Evolutionary conservation across 92 coral and sea anemone species (phyloP).

Genomic region (Pocillopora meandrina): DNA sequence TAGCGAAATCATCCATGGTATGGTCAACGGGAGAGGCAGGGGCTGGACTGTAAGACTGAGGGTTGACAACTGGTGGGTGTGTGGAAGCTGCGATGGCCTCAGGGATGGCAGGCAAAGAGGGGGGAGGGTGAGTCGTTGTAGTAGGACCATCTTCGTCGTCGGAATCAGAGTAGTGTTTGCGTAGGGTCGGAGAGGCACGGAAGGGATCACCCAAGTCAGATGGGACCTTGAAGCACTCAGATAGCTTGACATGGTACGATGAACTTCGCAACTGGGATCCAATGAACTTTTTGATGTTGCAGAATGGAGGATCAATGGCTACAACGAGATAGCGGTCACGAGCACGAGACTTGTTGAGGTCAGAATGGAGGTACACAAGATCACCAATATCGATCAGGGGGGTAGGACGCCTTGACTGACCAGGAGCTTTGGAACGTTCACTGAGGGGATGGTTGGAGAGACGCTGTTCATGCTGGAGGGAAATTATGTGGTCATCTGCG

Average conservation of each 20-base stretch:
- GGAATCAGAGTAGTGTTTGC: too few relatives aligned
- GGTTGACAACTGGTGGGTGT: too few relatives aligned
- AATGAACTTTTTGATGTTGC: slow-evolving; percentile 44
- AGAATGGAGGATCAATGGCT: slow-evolving; percentile 40
- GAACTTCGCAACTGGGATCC: slow-evolving; percentile 45
- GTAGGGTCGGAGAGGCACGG: neutral
- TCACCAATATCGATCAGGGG: slow-evolving; percentile 37
- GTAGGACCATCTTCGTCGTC: too few relatives aligned
- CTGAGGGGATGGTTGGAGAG: slow-evolving; percentile 62
- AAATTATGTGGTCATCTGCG: slow-evolving; percentile 21
- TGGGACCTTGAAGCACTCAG: slow-evolving; percentile 20
- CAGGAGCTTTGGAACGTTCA: slow-evolving; percentile 62
- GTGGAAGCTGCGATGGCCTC: too few relatives aligned
- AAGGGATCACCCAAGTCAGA: slow-evolving; percentile 9
- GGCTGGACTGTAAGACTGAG: neutral
- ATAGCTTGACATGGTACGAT: slow-evolving; percentile 19
- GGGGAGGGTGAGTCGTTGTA: too few relatives aligned
- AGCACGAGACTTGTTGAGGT: slow-evolving; percentile 55
- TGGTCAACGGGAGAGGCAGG: neutral
- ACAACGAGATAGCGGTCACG: slow-evolving; percentile 56
- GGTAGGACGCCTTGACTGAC: neutral
- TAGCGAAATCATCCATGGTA: neutral
- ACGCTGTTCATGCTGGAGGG: slow-evolving; percentile 48
- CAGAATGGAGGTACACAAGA: slow-evolving; percentile 45
- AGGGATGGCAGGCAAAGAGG: too few relatives aligned